Percentiles rank a stretch among this genome's conserved stretches.
phyloP scores from a whole-genome alignment of 2,113 vertebrate species.

The Xiphophorus couchianus region DNA sequence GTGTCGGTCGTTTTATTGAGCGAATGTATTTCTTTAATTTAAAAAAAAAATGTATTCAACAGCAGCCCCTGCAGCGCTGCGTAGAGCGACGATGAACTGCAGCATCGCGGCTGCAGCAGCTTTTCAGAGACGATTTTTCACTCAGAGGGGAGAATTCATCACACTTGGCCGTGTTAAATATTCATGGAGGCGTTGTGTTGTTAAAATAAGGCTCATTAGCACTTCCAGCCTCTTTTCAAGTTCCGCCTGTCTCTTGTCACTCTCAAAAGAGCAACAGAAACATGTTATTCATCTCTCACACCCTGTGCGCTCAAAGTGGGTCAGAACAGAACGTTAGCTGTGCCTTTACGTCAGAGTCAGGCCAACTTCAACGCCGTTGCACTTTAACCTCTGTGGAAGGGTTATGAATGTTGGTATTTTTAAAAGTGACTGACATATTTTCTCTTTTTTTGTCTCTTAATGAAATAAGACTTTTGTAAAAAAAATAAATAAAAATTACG shows the following conservation, averaged over 20 bases:
- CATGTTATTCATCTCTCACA: slow-evolving; percentile 53
- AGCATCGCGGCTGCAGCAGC: slow-evolving; percentile 22
- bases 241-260: slow-evolving; percentile 72
- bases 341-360: slow-evolving; percentile 13
- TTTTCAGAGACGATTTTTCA: slow-evolving; percentile 36
- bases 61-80: not conserved
- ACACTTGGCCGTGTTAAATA: slow-evolving; percentile 74
- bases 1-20: not conserved
- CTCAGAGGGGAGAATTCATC: slow-evolving; percentile 51
- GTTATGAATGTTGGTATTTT: not conserved
- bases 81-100: not conserved
- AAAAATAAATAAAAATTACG: not conserved
- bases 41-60: not conserved
- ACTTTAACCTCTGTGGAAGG: not conserved
- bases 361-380: not conserved
- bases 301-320: slow-evolving; percentile 26
- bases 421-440: not conserved
- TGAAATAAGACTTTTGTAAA: not conserved
- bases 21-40: not conserved
- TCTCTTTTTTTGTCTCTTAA: not conserved
- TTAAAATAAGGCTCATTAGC: slow-evolving; percentile 84
- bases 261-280: slow-evolving; percentile 64
- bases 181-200: slow-evolving; percentile 76
- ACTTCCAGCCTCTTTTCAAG: slow-evolving; percentile 73
- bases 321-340: slow-evolving; percentile 2